These are phyloP conservation scores for Aldabrachelys gigantea DNA, from an alignment of 2,113 vertebrate species.

Conservation along the genomic window DNA sequence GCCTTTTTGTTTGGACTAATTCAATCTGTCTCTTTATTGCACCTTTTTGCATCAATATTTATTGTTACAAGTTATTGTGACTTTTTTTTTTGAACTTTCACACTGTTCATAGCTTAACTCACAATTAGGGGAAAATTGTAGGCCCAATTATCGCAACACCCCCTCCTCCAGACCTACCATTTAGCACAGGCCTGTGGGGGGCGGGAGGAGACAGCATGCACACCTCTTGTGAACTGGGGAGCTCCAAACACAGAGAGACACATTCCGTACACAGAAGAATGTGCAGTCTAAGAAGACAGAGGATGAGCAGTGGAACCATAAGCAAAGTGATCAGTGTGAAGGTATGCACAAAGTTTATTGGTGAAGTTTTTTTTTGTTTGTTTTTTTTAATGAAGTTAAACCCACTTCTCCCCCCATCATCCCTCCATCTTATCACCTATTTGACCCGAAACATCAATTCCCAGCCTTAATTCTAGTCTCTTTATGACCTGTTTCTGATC, in stretches of 20 bases:
- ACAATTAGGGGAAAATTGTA: neutral
- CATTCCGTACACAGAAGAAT: rapidly evolving
- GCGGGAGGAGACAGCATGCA: rapidly evolving
- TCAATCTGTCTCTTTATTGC: neutral
- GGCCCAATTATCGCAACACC: neutral
- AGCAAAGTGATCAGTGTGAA: neutral
- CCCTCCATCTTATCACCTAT: neutral
- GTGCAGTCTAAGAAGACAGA: neutral
- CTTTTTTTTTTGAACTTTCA: neutral
- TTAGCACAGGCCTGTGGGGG: neutral
- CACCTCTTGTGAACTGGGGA: neutral
- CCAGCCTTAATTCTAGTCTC: neutral
- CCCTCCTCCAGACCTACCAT: neutral
- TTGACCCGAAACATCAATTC: neutral
- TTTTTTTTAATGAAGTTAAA: neutral
- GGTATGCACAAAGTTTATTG: neutral
- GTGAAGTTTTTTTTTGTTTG: neutral
- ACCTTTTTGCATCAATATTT: neutral
- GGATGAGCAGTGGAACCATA: neutral
- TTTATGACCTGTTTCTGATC: neutral
- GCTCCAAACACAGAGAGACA: rapidly evolving
- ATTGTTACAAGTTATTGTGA: neutral
- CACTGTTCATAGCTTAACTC: neutral
- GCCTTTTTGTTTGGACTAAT: neutral
- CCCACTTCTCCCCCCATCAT: neutral